Evolutionary conservation across 2,888 invertebrate species (phyloP).

Genomic region (Andrena minutula): DNA sequence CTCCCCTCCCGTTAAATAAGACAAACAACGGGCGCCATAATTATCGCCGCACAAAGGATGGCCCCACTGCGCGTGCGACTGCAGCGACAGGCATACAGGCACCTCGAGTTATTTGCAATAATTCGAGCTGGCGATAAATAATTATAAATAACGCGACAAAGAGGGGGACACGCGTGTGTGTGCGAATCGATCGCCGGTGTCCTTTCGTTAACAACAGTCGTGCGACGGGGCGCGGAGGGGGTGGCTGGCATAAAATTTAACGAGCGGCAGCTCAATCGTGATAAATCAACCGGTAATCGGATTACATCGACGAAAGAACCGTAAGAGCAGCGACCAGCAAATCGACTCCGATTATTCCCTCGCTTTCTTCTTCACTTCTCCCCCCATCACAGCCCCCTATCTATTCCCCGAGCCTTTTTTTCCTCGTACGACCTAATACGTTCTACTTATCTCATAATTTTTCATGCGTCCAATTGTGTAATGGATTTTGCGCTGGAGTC

Average conservation of each 20-base stretch:
- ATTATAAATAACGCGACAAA: not conserved
- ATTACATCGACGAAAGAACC: slow-evolving; percentile 18
- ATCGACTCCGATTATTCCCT: slow-evolving; percentile 20
- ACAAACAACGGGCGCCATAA: slow-evolving; percentile 8
- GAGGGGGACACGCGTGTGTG: not conserved
- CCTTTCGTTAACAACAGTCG: slow-evolving; percentile 2
- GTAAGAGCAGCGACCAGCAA: not conserved
- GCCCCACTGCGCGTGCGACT: not conserved
- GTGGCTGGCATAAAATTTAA: slow-evolving; percentile 10
- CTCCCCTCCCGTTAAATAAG: not conserved
- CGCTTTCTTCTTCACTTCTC: not conserved
- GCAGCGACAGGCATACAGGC: no score
- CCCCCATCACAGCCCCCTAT: no score
- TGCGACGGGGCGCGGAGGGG: not conserved
- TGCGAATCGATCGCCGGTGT: slow-evolving; percentile 7
- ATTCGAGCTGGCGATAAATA: slow-evolving; percentile 3
- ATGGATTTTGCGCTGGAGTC: slow-evolving; percentile 45
- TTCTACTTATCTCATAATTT: slow-evolving; percentile 44
- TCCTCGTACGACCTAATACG: slow-evolving; percentile 1
- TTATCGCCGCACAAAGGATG: slow-evolving; percentile 1
- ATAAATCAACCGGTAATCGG: slow-evolving; percentile 38
- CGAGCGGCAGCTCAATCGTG: slow-evolving; percentile 12
- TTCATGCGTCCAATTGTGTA: slow-evolving; percentile 49
- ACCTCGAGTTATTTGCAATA: slow-evolving; percentile 19
- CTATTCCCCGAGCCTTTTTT: not conserved